Percentiles rank a stretch among this genome's conserved stretches.
Evolutionary conservation across 2,113 vertebrate genomes (phyloP).

Genomic region (Pseudorectes ferrugineus): DNA sequence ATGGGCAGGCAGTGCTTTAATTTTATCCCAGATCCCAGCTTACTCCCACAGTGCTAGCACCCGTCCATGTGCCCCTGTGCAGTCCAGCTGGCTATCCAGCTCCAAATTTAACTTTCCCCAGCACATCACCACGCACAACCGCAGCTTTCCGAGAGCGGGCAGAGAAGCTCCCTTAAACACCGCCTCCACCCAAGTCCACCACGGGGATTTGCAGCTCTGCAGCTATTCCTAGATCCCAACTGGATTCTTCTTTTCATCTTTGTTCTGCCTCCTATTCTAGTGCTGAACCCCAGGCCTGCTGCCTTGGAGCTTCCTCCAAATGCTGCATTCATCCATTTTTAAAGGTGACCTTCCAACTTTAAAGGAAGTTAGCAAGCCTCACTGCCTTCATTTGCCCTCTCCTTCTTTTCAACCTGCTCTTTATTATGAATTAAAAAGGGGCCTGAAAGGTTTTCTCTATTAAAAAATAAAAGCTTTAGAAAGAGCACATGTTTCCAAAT

Average conservation of each 20-base stretch:
- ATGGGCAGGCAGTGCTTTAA: background rate
- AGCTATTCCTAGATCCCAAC: constrained; percentile 39
- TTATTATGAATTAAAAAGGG: constrained; percentile 45
- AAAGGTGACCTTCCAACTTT: constrained; percentile 61
- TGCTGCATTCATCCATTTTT: constrained; percentile 53
- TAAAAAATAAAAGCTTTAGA: constrained; percentile 29
- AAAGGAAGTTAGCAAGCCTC: constrained; percentile 37
- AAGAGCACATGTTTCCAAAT: background rate
- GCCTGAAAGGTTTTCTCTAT: constrained; percentile 25
- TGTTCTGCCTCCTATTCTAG: constrained; percentile 33
- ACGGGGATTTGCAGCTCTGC: background rate
- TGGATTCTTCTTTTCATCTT: constrained; percentile 57
- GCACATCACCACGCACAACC: background rate
- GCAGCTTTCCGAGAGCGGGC: background rate
- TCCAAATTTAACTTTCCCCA: background rate
- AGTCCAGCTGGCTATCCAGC: background rate
- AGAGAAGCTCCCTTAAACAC: background rate
- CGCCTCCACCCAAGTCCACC: background rate
- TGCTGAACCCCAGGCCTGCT: constrained; percentile 37
- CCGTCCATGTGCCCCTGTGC: background rate
- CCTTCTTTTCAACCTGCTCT: constrained; percentile 29
- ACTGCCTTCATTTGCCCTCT: constrained; percentile 16
- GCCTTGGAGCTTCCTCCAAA: constrained; percentile 37
- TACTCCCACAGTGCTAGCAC: background rate
- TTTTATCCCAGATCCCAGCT: background rate